Evolutionary conservation across 2,888 invertebrate genomes (phyloP), one percentile per base, ranked within the genome.

Genomic region (Abrostola triplasia): DNA sequence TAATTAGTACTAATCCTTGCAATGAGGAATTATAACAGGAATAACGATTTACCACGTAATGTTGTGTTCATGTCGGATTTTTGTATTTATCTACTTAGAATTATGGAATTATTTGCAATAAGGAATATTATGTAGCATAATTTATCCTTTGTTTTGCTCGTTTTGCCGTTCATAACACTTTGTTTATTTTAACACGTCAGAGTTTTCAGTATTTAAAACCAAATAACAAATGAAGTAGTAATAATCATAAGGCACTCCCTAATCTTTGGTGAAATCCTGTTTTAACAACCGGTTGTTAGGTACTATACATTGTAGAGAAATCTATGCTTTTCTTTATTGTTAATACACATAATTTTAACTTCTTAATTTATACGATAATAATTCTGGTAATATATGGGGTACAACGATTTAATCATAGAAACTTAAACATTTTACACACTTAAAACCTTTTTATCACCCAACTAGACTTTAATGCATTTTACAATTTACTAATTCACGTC

Each of bases 401-500:
- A 47, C 13, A 47, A 24, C 44, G 9, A 47, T 24, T 47, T 47
- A 47, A 12, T 13, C 24, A 9, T 57, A 44, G 55, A 59, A 55
- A 12, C 38, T n/a, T n/a, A 35, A 66, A 35, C 38, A 65, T 63
- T 73, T 47, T 73, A 73, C 73, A 64, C 71, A 47, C 47, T 61
- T 54, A n/a, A 54, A 65, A 40, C 48, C 37, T 47, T 6, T 57
- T 13, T 51, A 47, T 56, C 70, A 67, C 67, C 49, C 13, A 58
- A 50, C 60, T 7, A 54, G 36, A 64, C 51, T 64, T 51, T 36
- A 67, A 57, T 57, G 41, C 44, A 59, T 58, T 62, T 69, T 51
- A 61, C 35, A 55, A 68, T 61, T 62, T 54, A 53, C 38, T 47
- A 50, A 50, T 13, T 57, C 76, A 73, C 67, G 11, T 56, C 55